Percentiles rank a stretch among this genome's conserved stretches.
phyloP scores from a whole-genome alignment of 2,888 invertebrate species.

The Odontocerum albicorne region DNA sequence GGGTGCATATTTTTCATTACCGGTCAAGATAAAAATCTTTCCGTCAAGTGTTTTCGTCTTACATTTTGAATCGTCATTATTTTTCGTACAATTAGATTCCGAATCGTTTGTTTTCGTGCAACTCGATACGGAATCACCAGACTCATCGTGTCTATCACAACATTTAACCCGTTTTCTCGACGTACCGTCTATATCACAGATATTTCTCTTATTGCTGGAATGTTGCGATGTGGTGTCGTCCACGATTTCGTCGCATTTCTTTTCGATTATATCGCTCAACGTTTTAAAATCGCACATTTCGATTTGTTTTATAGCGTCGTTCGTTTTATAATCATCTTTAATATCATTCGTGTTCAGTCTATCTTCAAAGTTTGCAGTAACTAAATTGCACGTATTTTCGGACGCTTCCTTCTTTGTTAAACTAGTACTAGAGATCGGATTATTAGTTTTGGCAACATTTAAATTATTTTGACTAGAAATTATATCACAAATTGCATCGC shows the following conservation, averaged over 20 bases:
- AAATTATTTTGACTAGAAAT: too few species aligned
- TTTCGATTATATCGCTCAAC: constrained; percentile 44
- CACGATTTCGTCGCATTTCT: constrained; percentile 7
- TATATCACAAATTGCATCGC: too few species aligned
- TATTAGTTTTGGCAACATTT: too few species aligned
- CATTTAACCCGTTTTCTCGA: constrained; percentile 1
- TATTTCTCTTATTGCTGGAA: not conserved
- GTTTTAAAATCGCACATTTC: constrained; percentile 56
- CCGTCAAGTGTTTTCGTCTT: too few species aligned
- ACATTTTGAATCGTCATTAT: too few species aligned
- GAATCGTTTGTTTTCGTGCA: not conserved
- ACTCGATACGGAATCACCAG: not conserved
- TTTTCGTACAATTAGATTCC: too few species aligned
- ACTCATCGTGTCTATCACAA: not conserved
- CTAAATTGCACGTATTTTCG: too few species aligned
- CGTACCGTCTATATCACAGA: not conserved
- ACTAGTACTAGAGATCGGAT: not conserved
- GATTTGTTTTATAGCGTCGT: constrained; percentile 38
- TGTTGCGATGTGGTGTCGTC: constrained; percentile 46
- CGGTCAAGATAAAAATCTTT: too few species aligned
- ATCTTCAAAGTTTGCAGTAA: too few species aligned
- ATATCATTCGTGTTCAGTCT: too few species aligned
- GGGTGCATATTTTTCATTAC: too few species aligned
- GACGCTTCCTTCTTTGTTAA: not conserved
- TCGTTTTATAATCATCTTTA: constrained; percentile 7